Conservation (phyloP, 2,797 vertebrate genomes). For the Heliangelus exortis region DNA sequence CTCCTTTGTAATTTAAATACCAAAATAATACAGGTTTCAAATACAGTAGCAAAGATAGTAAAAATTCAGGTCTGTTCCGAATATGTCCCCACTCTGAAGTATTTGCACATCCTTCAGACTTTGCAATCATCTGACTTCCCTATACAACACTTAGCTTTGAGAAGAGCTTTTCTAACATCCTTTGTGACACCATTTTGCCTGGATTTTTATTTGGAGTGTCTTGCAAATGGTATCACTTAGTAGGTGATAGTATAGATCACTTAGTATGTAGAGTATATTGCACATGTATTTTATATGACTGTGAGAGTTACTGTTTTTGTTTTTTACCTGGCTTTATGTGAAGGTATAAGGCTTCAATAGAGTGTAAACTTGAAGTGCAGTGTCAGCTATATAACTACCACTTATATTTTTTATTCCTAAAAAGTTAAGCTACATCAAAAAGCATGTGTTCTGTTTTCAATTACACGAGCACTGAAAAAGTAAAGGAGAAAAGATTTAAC, state of each 20-base stretch:
- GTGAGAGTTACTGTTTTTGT: neutral
- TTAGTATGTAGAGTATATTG: neutral
- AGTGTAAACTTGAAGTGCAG: neutral
- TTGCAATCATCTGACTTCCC: neutral
- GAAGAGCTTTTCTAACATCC: neutral
- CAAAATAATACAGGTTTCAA: neutral
- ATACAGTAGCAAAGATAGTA: neutral
- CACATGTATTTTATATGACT: neutral
- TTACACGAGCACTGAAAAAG: constrained; percentile 47
- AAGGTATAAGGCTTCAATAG: neutral
- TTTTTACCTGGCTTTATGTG: neutral
- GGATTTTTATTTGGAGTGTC: neutral
- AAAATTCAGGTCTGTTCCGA: neutral
- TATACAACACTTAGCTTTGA: neutral
- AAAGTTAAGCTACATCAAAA: neutral
- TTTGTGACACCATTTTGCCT: neutral
- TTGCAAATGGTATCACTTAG: neutral
- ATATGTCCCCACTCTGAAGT: neutral
- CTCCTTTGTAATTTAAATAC: constrained; percentile 2
- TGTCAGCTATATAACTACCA: neutral
- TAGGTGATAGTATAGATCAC: neutral
- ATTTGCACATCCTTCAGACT: neutral
- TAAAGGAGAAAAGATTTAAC: constrained; percentile 6
- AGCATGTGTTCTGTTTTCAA: constrained; percentile 55
- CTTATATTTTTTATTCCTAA: neutral